Evolutionary conservation across 2,888 invertebrate species (phyloP), one percentile per base, ranked within the genome.

Genomic region (Pollenia griseotomentosa): DNA sequence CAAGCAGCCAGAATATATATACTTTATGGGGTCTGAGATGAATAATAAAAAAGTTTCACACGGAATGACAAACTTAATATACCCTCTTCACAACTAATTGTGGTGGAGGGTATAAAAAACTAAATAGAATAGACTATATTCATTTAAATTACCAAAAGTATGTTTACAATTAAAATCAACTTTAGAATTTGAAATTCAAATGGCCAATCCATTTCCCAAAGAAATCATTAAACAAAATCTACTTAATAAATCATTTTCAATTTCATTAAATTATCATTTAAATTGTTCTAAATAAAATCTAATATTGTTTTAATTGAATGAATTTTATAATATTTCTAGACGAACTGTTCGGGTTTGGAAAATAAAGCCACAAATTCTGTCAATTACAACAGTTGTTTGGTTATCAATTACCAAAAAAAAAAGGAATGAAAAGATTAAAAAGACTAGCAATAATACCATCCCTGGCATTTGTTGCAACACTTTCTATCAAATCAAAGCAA

Each of bases 281-380:
- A 53, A 44, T 55, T 33, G 3, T 6, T 12, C 14, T 68, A 16
- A 48, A 77, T 33, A 83, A 83, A 82, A 70, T 70, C 57, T 65
- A 73, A 81, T 75, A 51, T 55, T 55, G 53, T 65, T 83, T 81
- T 86, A 83, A 86, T 83, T 48, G 55, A 48, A 73, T 48, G 55
- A 48, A 73, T 81, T 86, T 81, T 40, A 44, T n/a, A n/a, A 55
- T 44, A 63, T 19, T 80, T 63, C 33, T 51, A 10, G n/a, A 57
- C 48, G 16, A 66, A 8, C 44, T 71, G 68, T 19, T 59, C 44
- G 63, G 68, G 40, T 59, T 3, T 14, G 55, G 59, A 77, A 85
- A 57, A 23, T 55, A 66, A 73, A 68, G 83, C 80, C 83, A 73
- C 83, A 86, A 83, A 74, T 55, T 73, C 71, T 78, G 75, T 74